Percentiles rank a stretch among this genome's conserved stretches.
Evolutionary conservation across 2,113 vertebrate genomes (phyloP).

Genomic region (Passer montanus): DNA sequence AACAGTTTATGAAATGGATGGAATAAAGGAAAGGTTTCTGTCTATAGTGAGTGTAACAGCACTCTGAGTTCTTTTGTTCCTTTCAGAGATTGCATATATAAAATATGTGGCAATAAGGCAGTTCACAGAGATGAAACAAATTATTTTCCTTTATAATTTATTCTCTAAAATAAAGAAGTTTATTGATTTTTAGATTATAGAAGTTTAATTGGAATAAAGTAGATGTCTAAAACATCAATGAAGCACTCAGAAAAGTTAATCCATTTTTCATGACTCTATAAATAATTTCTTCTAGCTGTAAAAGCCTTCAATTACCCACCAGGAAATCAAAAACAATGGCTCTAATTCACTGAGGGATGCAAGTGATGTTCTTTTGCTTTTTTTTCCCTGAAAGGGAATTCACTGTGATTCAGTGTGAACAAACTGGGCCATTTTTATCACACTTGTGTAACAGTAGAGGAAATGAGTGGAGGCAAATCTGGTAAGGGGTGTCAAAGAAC

Average conservation of each 20-base stretch:
- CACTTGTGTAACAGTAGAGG: background rate
- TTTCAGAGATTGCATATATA: background rate
- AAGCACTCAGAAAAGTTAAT: slow-evolving; percentile 47
- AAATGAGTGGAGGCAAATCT: slow-evolving; percentile 10
- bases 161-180: slow-evolving; percentile 31
- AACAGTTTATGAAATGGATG: background rate
- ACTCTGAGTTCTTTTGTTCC: background rate
- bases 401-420: background rate
- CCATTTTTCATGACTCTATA: slow-evolving; percentile 56
- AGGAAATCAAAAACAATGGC: slow-evolving; percentile 59
- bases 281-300: slow-evolving; percentile 55
- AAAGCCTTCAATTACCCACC: slow-evolving; percentile 52
- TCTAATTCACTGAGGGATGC: slow-evolving; percentile 25
- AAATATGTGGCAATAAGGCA: slow-evolving; percentile 42
- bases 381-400: background rate
- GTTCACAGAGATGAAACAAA: slow-evolving; percentile 33
- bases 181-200: slow-evolving; percentile 53
- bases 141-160: slow-evolving; percentile 30
- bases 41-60: background rate
- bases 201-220: slow-evolving; percentile 53
- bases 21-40: background rate
- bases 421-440: slow-evolving; percentile 7
- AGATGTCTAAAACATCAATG: slow-evolving; percentile 30
- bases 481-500: background rate
- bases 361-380: background rate